A percentile compares a stretch with the other conserved stretches of the same genome.
These are phyloP conservation scores for Cacoxenus indagator DNA, from an alignment of 2,888 invertebrate species.

Conservation along the genomic window DNA sequence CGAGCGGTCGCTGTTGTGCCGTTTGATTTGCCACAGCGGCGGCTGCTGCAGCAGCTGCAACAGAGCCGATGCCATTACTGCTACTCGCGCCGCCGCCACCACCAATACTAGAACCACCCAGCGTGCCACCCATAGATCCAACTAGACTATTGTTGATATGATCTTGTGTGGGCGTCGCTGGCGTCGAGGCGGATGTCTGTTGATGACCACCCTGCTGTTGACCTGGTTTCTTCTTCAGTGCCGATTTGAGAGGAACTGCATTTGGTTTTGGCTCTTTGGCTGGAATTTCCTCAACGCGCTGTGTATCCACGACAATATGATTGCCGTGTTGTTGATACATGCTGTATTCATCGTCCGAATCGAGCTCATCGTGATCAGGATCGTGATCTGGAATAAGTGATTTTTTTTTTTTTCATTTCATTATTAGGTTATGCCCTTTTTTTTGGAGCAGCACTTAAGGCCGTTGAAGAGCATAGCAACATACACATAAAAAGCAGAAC, in stretches of 20 bases:
- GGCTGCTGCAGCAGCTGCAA: slow-evolving; percentile 55
- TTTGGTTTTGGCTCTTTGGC: slow-evolving; percentile 93
- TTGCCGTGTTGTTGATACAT: slow-evolving; percentile 77
- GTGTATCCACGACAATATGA: slow-evolving; percentile 78
- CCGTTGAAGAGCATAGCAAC: neutral
- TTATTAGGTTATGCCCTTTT: neutral
- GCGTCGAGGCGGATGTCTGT: slow-evolving; percentile 62
- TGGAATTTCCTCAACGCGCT: slow-evolving; percentile 90
- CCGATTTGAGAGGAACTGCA: slow-evolving; percentile 92
- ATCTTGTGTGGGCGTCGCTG: slow-evolving; percentile 83
- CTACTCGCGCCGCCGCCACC: slow-evolving; percentile 26
- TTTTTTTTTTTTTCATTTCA: neutral
- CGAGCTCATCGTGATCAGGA: slow-evolving; percentile 77
- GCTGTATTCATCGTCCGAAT: slow-evolving; percentile 77
- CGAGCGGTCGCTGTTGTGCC: slow-evolving; percentile 74
- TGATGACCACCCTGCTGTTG: slow-evolving; percentile 38
- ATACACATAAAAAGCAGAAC: slow-evolving; percentile 29
- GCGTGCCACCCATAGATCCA: slow-evolving; percentile 41
- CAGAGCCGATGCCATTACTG: slow-evolving; percentile 55
- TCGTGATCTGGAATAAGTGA: slow-evolving; percentile 67
- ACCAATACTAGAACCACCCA: slow-evolving; percentile 35
- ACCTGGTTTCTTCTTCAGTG: slow-evolving; percentile 84
- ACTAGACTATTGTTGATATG: slow-evolving; percentile 65
- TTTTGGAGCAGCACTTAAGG: neutral
- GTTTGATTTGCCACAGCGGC: slow-evolving; percentile 47